phyloP scores from a whole-genome alignment of 2,113 vertebrate species.

The Myanophis thanlyinensis region DNA sequence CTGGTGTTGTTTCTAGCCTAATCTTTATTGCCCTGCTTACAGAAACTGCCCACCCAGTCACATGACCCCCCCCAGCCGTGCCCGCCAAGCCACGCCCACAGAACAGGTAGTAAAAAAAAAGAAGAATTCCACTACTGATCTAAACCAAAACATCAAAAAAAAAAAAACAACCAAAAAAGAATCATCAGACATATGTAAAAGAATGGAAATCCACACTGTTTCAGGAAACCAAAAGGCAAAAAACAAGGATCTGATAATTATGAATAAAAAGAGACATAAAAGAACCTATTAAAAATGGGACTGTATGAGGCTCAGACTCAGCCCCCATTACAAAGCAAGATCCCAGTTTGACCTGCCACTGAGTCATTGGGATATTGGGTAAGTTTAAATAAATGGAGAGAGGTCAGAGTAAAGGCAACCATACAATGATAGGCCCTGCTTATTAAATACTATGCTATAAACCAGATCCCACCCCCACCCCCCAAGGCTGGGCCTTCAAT shows the following conservation, averaged over 20 bases:
- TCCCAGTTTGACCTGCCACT: neutral
- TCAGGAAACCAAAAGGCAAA: neutral
- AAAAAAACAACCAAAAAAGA: too few species aligned
- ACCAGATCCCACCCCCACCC: neutral
- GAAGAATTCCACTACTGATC: too few species aligned
- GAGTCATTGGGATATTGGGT: neutral
- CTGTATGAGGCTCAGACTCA: neutral
- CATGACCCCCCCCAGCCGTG: too few species aligned
- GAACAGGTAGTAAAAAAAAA: too few species aligned
- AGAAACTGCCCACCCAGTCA: too few species aligned
- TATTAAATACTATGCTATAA: neutral
- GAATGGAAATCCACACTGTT: neutral
- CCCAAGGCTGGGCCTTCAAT: neutral
- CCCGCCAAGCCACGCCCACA: too few species aligned
- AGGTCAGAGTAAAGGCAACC: neutral
- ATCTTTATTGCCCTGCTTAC: too few species aligned
- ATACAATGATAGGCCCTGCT: neutral
- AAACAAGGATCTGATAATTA: neutral
- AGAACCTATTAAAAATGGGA: neutral
- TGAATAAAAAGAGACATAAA: neutral
- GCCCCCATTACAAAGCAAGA: neutral
- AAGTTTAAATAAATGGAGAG: neutral
- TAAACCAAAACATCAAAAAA: neutral
- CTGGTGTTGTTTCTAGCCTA: too few species aligned
- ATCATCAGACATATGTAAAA: neutral